Conservation (phyloP, 2,888 invertebrate species). For the Eilema griseolum region DNA sequence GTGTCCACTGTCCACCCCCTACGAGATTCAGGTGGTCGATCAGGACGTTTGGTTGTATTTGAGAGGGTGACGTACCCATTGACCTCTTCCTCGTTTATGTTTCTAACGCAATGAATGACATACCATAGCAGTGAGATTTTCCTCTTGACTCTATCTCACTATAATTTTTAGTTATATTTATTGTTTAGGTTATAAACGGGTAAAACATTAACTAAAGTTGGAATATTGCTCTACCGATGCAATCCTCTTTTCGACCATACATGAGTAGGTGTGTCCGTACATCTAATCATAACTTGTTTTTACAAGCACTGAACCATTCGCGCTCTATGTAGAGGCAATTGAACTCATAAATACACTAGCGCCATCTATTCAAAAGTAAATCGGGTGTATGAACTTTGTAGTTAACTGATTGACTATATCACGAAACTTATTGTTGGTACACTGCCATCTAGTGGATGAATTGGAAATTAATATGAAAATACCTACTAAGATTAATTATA, state of each 20-base stretch:
- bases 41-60: too few relatives aligned
- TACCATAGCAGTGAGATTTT: not conserved
- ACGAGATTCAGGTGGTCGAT: too few relatives aligned
- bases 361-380: constrained; percentile 62
- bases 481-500: not conserved
- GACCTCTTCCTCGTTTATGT: not conserved
- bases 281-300: constrained; percentile 14
- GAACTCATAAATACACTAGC: constrained; percentile 78
- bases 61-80: too few relatives aligned
- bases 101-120: not conserved
- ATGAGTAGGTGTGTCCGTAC: constrained; percentile 7
- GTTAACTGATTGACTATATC: not conserved
- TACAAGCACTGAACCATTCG: constrained; percentile 25
- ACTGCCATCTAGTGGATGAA: constrained; percentile 6
- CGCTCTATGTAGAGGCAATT: constrained; percentile 69
- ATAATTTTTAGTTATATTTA: not conserved
- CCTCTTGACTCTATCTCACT: not conserved
- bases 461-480: not conserved
- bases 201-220: not conserved
- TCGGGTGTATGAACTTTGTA: not conserved
- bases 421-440: not conserved
- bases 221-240: not conserved
- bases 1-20: too few relatives aligned
- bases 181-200: not conserved
- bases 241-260: not conserved